phyloP scores from a whole-genome alignment of 1,140 invertebrate genomes.

The Camponotus floridanus region DNA sequence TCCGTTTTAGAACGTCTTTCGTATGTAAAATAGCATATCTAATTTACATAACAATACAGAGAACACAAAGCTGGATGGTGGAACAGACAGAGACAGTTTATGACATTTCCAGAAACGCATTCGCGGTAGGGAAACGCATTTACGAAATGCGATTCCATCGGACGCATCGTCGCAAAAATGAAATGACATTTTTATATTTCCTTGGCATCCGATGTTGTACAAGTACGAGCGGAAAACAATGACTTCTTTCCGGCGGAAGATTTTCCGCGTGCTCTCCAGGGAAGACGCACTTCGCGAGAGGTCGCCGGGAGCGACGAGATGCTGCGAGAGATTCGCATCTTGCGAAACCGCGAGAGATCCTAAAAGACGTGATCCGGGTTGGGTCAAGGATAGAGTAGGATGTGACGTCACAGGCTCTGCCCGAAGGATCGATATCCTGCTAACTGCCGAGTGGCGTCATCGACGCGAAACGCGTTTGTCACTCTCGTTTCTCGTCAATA shows the following conservation, averaged over 20 bases:
- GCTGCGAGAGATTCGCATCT: slow-evolving; percentile 24
- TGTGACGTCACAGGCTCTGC: slow-evolving; percentile 82
- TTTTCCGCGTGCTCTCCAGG: not conserved
- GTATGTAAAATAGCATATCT: not conserved
- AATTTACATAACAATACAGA: slow-evolving; percentile 15
- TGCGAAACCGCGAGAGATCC: slow-evolving; percentile 54
- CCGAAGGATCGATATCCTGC: slow-evolving; percentile 82
- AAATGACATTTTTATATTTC: slow-evolving; percentile 33
- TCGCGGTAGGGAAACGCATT: not conserved
- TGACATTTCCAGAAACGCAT: not conserved
- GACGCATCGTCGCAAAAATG: slow-evolving; percentile 1
- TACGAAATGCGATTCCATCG: slow-evolving; percentile 37
- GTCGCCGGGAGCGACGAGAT: not conserved
- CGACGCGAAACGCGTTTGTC: slow-evolving; percentile 58
- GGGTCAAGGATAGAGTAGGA: slow-evolving; percentile 85
- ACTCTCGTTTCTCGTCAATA: slow-evolving; percentile 47
- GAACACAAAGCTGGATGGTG: not conserved
- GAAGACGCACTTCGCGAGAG: not conserved
- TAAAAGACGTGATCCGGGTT: slow-evolving; percentile 74
- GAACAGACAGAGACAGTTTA: slow-evolving; percentile 21
- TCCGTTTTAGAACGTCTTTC: slow-evolving; percentile 4
- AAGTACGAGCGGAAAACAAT: not conserved
- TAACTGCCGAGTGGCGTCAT: slow-evolving; percentile 72
- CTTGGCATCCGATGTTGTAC: not conserved
- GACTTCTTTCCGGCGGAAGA: not conserved